Evolutionary conservation across 1,140 invertebrate genomes (phyloP), one percentile per base, ranked within the genome.

Genomic region (Zaprionus gabonicus): DNA sequence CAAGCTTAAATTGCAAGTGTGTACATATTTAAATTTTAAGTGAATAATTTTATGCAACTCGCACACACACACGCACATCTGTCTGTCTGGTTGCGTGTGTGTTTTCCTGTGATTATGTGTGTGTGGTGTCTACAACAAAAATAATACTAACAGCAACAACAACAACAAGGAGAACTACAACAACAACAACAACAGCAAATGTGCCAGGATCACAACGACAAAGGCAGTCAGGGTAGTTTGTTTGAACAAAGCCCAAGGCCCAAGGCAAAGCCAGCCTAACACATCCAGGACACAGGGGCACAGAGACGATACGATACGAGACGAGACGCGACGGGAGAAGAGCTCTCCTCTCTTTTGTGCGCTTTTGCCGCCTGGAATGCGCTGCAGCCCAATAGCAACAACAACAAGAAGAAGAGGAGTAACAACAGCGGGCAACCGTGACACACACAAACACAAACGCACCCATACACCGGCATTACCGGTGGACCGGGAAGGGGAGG

Each of bases 221-320:
- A 41, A 57, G 63, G 69, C 70, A 63, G 70, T 73, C 81, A 81
- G 84, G 84, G 84, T 87, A 88, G 84, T 88, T 87, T 87, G 82
- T 82, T 82, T 75, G 70, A 78, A 86, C 80, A 86, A 87, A 81
- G 76, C 75, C 60, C 68, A 75, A 44, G 28, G 27, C 55, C 70
- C 71, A 78, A 41, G 28, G 28, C 55, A 66, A 70, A 80, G 64
- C 73, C 49, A 62, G 62, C 31, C 31, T 34, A 34, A 34, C 31
- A 76, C 76, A 78, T 65, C 59, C 72, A 65, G 65, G 70, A 55
- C 63, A 25, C 31, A 55, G 34, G 5, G 20, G 12, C 25, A 36
- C 51, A 46, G 28, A 49, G 31, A 3, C 36, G 62, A 49, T 49
- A 36, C 55, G 62, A 49, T 49, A 36, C 55, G 62, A 49, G 58